These are phyloP conservation scores for Schizopygopsis malacanthus DNA, from an alignment of 2,797 vertebrate species.

Conservation along the genomic window DNA sequence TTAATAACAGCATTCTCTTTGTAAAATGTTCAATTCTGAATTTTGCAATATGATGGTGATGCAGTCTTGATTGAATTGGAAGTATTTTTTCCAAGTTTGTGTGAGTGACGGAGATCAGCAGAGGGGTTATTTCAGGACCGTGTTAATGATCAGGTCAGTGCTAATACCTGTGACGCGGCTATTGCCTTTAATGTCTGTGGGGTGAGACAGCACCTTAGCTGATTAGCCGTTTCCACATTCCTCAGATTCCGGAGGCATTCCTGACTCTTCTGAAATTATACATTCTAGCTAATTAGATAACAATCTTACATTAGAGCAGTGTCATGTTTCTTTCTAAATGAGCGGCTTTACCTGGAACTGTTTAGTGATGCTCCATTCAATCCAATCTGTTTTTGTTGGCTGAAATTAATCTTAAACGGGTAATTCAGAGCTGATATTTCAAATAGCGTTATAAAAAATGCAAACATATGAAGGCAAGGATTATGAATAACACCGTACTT, in stretches of 20 bases:
- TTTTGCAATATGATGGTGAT: background rate
- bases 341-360: background rate
- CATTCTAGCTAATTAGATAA: constrained; percentile 31
- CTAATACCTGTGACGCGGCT: background rate
- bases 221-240: constrained; percentile 61
- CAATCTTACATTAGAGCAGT: constrained; percentile 8
- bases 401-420: background rate
- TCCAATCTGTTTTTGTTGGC: background rate
- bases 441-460: background rate
- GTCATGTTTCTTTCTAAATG: constrained; percentile 13
- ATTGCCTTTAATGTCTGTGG: constrained; percentile 20
- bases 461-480: too few relatives aligned
- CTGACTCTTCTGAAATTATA: constrained; percentile 30
- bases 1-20: background rate
- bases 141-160: constrained; percentile 44
- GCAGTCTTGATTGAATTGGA: background rate
- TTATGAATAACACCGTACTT: background rate
- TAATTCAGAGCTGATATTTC: background rate
- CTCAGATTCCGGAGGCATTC: constrained; percentile 64
- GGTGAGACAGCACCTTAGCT: constrained; percentile 40
- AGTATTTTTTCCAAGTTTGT: background rate
- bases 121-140: background rate
- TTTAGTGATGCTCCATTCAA: background rate
- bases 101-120: background rate
- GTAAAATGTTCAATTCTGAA: background rate